phyloP scores from a whole-genome alignment of 2,888 invertebrate species.

The Metallyticus violacea region DNA sequence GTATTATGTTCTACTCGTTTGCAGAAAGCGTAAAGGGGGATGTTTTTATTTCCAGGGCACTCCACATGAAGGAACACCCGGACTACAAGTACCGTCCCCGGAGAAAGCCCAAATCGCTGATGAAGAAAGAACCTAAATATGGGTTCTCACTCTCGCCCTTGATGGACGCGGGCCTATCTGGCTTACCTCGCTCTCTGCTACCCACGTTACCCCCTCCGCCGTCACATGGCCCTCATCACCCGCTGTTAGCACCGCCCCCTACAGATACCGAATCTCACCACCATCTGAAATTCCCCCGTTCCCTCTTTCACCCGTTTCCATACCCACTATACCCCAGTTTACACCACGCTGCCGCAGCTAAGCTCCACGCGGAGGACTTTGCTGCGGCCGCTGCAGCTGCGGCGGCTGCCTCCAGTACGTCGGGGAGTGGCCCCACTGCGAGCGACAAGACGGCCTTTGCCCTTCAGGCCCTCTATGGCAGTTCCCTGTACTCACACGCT shows the following conservation, averaged over 20 bases:
- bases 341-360: constrained; percentile 37
- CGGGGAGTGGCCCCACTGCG: neutral
- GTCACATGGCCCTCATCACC: constrained; percentile 52
- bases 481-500: constrained; percentile 53
- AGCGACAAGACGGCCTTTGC: constrained; percentile 58
- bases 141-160: constrained; percentile 56
- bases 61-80: constrained; percentile 92
- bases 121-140: constrained; percentile 76
- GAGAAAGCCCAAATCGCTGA: constrained; percentile 79
- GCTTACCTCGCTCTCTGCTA: constrained; percentile 52
- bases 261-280: constrained; percentile 43
- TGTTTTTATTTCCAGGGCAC: constrained; percentile 60
- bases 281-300: constrained; percentile 64
- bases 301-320: constrained; percentile 67
- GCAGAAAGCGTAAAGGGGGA: neutral
- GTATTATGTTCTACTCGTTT: too few species aligned
- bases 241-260: constrained; percentile 28
- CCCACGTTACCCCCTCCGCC: constrained; percentile 48
- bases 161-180: constrained; percentile 50
- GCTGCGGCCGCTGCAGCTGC: constrained; percentile 28
- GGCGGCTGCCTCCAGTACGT: constrained; percentile 47
- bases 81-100: constrained; percentile 90
- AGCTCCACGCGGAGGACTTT: constrained; percentile 36
- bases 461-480: constrained; percentile 57
- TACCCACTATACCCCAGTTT: constrained; percentile 67